Conservation (phyloP, 1,140 invertebrate species). For the Drosophila burlai region DNA sequence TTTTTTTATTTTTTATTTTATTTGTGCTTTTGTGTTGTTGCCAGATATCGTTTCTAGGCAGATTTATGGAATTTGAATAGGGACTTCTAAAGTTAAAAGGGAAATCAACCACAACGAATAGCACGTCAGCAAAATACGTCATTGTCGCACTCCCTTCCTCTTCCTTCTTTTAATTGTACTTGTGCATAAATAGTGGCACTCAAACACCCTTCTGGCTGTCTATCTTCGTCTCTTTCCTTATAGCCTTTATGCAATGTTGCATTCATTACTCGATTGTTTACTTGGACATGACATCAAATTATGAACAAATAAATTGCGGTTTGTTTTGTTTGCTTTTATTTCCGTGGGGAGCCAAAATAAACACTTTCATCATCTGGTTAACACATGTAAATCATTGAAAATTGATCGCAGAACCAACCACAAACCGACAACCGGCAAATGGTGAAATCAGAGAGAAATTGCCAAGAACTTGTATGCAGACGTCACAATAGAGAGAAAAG, state of each 20-base stretch:
- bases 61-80: conserved; percentile 47
- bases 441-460: conserved; percentile 45
- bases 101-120: conserved; percentile 11
- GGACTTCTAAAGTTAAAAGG: conserved; percentile 5
- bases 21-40: conserved; percentile 62
- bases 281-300: conserved; percentile 33
- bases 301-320: conserved; percentile 30
- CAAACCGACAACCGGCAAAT: conserved; percentile 18
- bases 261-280: conserved; percentile 51
- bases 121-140: conserved; percentile 31
- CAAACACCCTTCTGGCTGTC: conserved; percentile 4
- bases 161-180: conserved; percentile 20
- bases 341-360: conserved; percentile 30
- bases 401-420: conserved; percentile 28
- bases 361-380: conserved; percentile 53
- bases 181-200: conserved; percentile 37
- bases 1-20: conserved; percentile 53
- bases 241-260: conserved; percentile 33
- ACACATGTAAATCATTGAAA: conserved; percentile 29
- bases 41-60: conserved; percentile 58
- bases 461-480: conserved; percentile 51
- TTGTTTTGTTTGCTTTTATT: conserved; percentile 19
- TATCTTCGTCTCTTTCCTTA: neutral
- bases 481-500: conserved; percentile 47
- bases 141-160: conserved; percentile 17